Conservation (phyloP, 2,888 invertebrate species). For the Cyclophora punctaria region DNA sequence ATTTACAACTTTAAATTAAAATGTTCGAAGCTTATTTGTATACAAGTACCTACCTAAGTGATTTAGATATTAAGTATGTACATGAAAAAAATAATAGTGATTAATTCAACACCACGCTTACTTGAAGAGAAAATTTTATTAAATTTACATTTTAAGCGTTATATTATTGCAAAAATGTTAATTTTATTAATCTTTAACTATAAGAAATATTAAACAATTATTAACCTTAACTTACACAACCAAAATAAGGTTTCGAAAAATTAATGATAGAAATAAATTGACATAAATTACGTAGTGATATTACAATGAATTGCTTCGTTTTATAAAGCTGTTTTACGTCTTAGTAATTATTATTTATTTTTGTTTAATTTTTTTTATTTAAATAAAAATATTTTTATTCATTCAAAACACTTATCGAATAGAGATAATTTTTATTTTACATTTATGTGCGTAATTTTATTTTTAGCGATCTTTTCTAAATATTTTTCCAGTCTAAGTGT, state of each 20-base stretch:
- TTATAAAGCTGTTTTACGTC: no score
- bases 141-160: no score
- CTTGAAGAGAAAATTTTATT: no score
- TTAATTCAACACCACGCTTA: no score
- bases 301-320: constrained; percentile 35
- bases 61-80: no score
- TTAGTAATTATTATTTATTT: background rate
- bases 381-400: constrained; percentile 1
- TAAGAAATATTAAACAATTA: no score
- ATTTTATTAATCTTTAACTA: constrained; percentile 3
- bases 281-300: constrained; percentile 55
- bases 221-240: constrained; percentile 1
- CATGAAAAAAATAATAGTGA: no score
- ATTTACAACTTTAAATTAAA: no score
- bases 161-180: no score
- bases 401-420: constrained; percentile 7
- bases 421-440: constrained; percentile 3
- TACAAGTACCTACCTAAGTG: no score
- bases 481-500: constrained; percentile 43
- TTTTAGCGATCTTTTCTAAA: constrained; percentile 40
- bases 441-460: constrained; percentile 53
- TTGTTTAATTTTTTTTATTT: constrained; percentile 6
- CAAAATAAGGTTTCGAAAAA: constrained; percentile 17
- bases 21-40: no score
- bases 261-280: constrained; percentile 48